Evolutionary conservation across 2,888 invertebrate genomes (phyloP), one percentile per base, ranked within the genome.

Genomic region (Athalia circularis): DNA sequence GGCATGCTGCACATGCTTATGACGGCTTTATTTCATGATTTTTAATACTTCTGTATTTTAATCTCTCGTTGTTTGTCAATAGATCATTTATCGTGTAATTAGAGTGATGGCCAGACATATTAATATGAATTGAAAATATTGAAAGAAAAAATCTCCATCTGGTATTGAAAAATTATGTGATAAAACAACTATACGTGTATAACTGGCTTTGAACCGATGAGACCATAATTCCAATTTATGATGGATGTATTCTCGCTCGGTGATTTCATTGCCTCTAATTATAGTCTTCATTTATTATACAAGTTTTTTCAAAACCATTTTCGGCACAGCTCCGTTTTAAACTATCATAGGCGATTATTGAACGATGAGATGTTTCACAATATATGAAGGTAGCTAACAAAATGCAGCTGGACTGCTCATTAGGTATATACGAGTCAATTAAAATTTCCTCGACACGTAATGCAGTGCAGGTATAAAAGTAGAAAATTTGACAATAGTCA

Each of bases 401-500:
- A 70, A 70, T 52, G 54, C 70, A 57, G 57, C 29, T 29, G 29
- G 57, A 52, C 54, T 50, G 70, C 70, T 67, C 52, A 54, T 54
- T 70, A 70, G 54, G 70, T 54, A 54, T 54, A n/a, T 54, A n/a
- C 54, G 70, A 70, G 70, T 70, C 54, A 43, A 54, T 70, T 57
- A 43, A 70, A 57, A 50, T 70, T 45, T 70, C 43, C 54, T 57
- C 57, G 54, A 70, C 70, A 54, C 54, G 70, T 54, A 70, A 70
- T 70, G 70, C 45, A 72, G 75, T 75, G 79, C 80, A 82, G 83
- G 82, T 84, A 84, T 85, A 85, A 86, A 86, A 85, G 86, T 86
- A 86, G 85, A 88, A 88, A 88, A 87, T 83, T 80, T 84, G 85
- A 86, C 78, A 81, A 84, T 82, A 81, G 83, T 83, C 62, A 2